Evolutionary conservation across 2,113 vertebrate genomes (phyloP), one percentile per base, ranked within the genome.

Genomic region (Vulpes lagopus): DNA sequence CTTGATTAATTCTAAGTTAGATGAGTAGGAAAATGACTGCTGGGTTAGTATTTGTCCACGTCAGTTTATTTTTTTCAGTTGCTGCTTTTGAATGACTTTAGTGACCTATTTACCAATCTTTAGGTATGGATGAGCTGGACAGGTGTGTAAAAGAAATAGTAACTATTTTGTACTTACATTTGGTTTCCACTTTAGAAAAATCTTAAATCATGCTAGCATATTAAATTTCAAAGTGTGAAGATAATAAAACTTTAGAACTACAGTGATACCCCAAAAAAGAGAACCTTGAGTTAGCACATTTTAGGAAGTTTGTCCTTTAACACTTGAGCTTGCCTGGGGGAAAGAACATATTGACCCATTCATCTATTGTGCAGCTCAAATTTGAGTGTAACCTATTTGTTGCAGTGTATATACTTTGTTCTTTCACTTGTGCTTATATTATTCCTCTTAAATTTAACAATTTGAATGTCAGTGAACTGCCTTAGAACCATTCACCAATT

Each of bases 51-150:
- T 82, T 93, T 53, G 38, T 92, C 25, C 25, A 10, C 60, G 43
- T 49, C 55, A 49, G 30, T 80, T 73, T 57, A 15, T 69, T 91
- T 82, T 35, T 94, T 91, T 78, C 25, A 79, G 4, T 76, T 96
- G n/a, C 53, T 91, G 23, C 57, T 97, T 97, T 95, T 76, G 55
- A 95, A 71, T 1, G 27, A 8, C 27, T 95, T 92, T 53, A 67
- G 23, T 8, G 1, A 76, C 15, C 16, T 89, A 15, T 59, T 96
- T 89, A 30, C 59, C 76, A 73, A 0, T 89, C 62, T 97, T 82
- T 74, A 94, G 93, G 30, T 95, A 19, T 90, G 12, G 57, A 38
- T 81, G 80, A 93, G 49, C 49, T 55, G 38, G 64, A 69, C 64
- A 76, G 15, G 11, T 80, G 0, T 94, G 22, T 78, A 92, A 73